Percentiles rank a stretch among this genome's conserved stretches.
These are phyloP conservation scores for Pterois miles DNA, from an alignment of 2,797 vertebrate genomes.

Conservation along the genomic window DNA sequence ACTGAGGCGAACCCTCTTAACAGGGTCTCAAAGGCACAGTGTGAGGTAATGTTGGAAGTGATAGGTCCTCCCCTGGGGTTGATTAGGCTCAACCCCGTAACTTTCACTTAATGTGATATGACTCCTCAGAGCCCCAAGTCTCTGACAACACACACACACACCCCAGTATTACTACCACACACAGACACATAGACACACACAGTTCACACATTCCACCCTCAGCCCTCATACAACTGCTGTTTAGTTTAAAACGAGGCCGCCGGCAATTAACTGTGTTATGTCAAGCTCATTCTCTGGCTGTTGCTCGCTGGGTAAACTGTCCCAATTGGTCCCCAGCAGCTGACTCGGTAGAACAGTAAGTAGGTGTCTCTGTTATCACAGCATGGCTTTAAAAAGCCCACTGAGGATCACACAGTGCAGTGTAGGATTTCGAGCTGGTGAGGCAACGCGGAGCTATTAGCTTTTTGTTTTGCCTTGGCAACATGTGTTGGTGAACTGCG, in stretches of 20 bases:
- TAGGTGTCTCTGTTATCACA: constrained; percentile 75
- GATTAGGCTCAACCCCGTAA: constrained; percentile 77
- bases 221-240: constrained; percentile 62
- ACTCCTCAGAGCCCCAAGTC: constrained; percentile 66
- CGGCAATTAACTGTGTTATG: constrained; percentile 80
- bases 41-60: constrained; percentile 79
- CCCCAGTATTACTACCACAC: constrained; percentile 56
- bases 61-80: constrained; percentile 76
- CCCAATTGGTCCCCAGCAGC: constrained; percentile 74
- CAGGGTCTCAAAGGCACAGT: constrained; percentile 58
- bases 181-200: constrained; percentile 41
- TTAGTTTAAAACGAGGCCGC: constrained; percentile 78
- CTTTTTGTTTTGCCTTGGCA: constrained; percentile 48
- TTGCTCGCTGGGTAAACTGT: constrained; percentile 75
- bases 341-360: constrained; percentile 72
- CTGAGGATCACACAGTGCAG: constrained; percentile 53
- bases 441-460: constrained; percentile 22
- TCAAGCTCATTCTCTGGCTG: constrained; percentile 75
- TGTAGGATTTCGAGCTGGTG: constrained; percentile 44
- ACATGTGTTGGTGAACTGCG: constrained; percentile 17
- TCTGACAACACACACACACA: constrained; percentile 49
- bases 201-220: constrained; percentile 57
- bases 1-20: constrained; percentile 57
- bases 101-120: constrained; percentile 79
- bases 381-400: constrained; percentile 63